A percentile compares a stretch with the other conserved stretches of the same genome.
Conservation (phyloP, 2,113 vertebrate genomes). For the Oncorhynchus nerka region DNA sequence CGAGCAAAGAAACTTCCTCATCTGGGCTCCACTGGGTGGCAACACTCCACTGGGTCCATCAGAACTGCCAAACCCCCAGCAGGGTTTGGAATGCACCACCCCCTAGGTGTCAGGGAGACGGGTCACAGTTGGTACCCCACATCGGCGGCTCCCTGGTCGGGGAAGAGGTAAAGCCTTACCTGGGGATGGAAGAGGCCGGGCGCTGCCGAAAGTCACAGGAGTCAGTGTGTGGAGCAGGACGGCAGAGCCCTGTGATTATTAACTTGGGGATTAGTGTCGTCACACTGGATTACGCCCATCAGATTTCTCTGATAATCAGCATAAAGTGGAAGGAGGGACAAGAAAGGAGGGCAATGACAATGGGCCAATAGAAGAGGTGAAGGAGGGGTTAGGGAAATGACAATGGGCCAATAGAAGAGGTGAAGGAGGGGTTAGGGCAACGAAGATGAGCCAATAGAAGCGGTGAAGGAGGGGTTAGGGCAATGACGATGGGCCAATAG, state of each 20-base stretch:
- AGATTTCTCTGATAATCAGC: slow-evolving; percentile 77
- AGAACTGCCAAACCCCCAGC: neutral
- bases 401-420: too few species aligned
- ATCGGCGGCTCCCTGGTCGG: neutral
- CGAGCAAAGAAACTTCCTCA: neutral
- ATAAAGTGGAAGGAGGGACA: slow-evolving; percentile 39
- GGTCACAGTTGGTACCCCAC: neutral
- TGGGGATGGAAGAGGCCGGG: slow-evolving; percentile 31
- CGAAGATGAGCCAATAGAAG: slow-evolving; percentile 10
- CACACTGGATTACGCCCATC: slow-evolving; percentile 83
- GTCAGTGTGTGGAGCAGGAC: slow-evolving; percentile 40
- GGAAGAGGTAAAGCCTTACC: slow-evolving; percentile 51
- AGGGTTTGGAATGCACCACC: neutral
- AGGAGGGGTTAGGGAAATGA: too few species aligned
- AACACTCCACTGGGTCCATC: neutral
- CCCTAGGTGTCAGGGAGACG: neutral
- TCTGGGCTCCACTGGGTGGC: neutral
- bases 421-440: neutral
- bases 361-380: slow-evolving; percentile 17
- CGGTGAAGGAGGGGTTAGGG: too few species aligned
- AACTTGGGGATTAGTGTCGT: slow-evolving; percentile 82
- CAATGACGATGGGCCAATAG: too few species aligned
- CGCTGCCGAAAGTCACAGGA: slow-evolving; percentile 22
- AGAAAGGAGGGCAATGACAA: slow-evolving; percentile 2
- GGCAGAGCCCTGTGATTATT: slow-evolving; percentile 70